Evolutionary conservation across 2,888 invertebrate genomes (phyloP).

Genomic region (Trichogramma dendrolimi): DNA sequence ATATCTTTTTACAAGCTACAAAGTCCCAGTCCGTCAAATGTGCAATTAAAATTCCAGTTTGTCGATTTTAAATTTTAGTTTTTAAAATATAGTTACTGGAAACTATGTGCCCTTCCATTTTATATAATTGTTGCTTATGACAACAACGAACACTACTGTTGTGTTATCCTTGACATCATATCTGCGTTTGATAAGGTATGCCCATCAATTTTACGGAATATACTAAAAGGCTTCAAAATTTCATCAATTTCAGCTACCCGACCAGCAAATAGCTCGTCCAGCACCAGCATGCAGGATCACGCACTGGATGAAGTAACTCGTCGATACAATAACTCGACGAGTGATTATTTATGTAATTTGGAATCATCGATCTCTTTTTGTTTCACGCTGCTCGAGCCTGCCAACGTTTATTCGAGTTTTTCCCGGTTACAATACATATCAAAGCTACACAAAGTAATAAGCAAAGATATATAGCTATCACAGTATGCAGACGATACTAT

Average conservation of each 20-base stretch:
- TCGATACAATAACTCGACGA: constrained; percentile 3
- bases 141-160: background rate
- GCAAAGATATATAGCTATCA: background rate
- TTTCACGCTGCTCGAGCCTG: too few species aligned
- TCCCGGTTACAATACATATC: too few species aligned
- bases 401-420: too few species aligned
- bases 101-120: too few species aligned
- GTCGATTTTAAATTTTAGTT: too few species aligned
- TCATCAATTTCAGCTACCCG: constrained; percentile 5
- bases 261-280: constrained; percentile 6
- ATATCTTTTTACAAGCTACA: too few species aligned
- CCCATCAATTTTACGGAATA: background rate
- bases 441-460: background rate
- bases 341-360: too few species aligned
- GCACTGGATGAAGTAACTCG: constrained; percentile 4
- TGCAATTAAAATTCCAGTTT: too few species aligned
- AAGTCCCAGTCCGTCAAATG: too few species aligned
- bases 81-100: too few species aligned
- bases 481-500: constrained; percentile 17
- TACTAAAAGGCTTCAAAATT: background rate
- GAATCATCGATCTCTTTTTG: too few species aligned
- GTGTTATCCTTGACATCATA: constrained; percentile 10
- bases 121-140: background rate
- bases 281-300: background rate
- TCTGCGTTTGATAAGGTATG: constrained; percentile 10